These are phyloP conservation scores for Decapterus maruadsi DNA, from an alignment of 2,797 vertebrate species.

Conservation along the genomic window DNA sequence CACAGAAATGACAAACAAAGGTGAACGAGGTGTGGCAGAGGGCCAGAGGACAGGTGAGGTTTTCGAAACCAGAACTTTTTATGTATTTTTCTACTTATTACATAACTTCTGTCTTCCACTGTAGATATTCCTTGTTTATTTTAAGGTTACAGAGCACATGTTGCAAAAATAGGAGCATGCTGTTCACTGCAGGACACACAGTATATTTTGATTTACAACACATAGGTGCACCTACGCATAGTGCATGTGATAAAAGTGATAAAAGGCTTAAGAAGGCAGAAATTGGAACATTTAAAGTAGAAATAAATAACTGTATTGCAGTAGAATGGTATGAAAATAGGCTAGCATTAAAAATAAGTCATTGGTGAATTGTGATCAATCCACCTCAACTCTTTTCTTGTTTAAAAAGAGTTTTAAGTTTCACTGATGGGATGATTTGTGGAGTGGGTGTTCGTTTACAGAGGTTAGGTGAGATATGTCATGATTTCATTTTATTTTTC, in stretches of 20 bases:
- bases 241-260: not conserved
- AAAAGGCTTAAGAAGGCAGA: not conserved
- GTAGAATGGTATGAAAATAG: not conserved
- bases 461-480: not conserved
- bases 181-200: not conserved
- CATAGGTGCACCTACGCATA: not conserved
- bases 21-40: not conserved
- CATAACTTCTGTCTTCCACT: not conserved
- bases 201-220: not conserved
- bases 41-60: not conserved
- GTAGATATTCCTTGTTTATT: not conserved
- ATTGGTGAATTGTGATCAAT: not conserved
- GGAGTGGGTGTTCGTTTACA: not conserved
- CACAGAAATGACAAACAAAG: constrained; percentile 9
- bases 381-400: not conserved
- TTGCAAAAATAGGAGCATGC: not conserved
- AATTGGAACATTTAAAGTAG: not conserved
- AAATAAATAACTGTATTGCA: no score
- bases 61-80: not conserved
- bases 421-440: not conserved
- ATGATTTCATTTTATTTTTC: constrained; percentile 4
- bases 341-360: not conserved
- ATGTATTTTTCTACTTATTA: not conserved
- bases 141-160: not conserved
- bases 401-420: not conserved